Percentiles rank a stretch among this genome's conserved stretches.
Evolutionary conservation across 2,113 vertebrate species (phyloP).

Genomic region (Aramus guarauna): DNA sequence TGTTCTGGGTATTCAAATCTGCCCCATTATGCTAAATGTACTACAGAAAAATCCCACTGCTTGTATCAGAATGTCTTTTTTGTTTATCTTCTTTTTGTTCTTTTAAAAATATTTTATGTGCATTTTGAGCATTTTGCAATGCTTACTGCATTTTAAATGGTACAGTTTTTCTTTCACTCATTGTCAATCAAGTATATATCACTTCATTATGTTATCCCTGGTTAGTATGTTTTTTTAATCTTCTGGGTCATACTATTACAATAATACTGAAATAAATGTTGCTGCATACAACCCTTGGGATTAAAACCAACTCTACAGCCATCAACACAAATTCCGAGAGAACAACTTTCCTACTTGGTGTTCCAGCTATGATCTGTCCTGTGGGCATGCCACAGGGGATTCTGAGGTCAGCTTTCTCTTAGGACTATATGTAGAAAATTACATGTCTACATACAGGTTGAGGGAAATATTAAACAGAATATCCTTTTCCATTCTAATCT

Average conservation of each 20-base stretch:
- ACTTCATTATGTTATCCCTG: neutral
- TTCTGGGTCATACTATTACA: neutral
- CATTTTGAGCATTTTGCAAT: neutral
- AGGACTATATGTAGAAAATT: neutral
- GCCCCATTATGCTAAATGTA: neutral
- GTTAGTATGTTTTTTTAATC: neutral
- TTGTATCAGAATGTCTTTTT: neutral
- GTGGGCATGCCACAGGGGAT: conserved; percentile 20
- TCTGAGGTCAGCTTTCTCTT: neutral
- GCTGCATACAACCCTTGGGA: neutral
- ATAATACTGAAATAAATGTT: neutral
- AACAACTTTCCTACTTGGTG: neutral
- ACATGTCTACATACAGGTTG: neutral
- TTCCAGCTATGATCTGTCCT: neutral
- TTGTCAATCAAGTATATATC: neutral
- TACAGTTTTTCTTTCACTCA: neutral
- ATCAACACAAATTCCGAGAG: neutral
- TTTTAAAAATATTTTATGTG: neutral
- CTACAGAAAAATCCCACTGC: neutral
- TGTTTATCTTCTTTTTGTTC: neutral
- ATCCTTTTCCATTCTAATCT: neutral
- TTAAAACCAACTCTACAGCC: neutral
- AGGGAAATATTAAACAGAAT: neutral
- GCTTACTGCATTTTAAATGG: neutral
- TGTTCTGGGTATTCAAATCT: neutral